phyloP scores from a whole-genome alignment of 2,113 vertebrate genomes.

The Larimichthys crocea region DNA sequence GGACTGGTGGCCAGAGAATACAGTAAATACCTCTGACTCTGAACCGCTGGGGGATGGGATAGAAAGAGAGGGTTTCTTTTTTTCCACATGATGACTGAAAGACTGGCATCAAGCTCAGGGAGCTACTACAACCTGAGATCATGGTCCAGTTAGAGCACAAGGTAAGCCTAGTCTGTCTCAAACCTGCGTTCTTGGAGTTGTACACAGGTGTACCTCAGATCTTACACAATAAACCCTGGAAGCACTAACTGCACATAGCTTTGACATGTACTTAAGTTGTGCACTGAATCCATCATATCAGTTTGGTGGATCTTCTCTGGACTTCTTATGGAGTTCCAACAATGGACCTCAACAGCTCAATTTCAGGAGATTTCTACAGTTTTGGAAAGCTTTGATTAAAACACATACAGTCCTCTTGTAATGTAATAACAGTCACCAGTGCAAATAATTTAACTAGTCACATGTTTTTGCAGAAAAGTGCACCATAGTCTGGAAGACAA shows the following conservation, averaged over 20 bases:
- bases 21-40: slow-evolving; percentile 47
- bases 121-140: slow-evolving; percentile 15
- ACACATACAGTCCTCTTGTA: background rate
- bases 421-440: background rate
- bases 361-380: background rate
- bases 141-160: slow-evolving; percentile 6
- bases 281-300: background rate
- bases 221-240: slow-evolving; percentile 5
- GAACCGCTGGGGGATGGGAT: slow-evolving; percentile 35
- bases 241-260: slow-evolving; percentile 16
- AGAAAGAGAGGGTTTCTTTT: slow-evolving; percentile 26
- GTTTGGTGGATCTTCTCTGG: slow-evolving; percentile 4
- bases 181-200: slow-evolving; percentile 5
- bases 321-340: background rate
- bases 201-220: slow-evolving; percentile 14
- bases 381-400: slow-evolving; percentile 3
- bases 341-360: background rate
- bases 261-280: background rate
- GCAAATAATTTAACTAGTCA: background rate
- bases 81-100: slow-evolving; percentile 21
- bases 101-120: background rate
- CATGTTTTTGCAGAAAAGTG: background rate
- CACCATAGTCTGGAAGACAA: background rate
- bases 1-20: slow-evolving; percentile 37
- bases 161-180: background rate